Percentiles rank a stretch among this genome's conserved stretches.
Conservation (phyloP, 2,113 vertebrate species). For the Sinocyclocheilus grahami region DNA sequence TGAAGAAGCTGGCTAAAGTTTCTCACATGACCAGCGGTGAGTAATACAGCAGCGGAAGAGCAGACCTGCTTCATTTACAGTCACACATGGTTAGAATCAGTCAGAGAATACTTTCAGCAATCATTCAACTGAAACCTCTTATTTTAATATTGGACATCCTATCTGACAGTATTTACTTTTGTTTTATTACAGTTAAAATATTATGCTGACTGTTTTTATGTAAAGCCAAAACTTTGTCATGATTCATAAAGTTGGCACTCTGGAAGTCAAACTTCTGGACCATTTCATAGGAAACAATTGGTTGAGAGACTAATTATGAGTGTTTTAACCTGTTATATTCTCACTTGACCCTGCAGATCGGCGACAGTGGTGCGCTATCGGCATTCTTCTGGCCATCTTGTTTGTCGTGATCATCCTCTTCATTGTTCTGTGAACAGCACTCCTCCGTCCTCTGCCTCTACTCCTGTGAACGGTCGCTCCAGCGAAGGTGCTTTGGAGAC, state of each 20-base stretch:
- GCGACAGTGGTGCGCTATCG: slow-evolving; percentile 97
- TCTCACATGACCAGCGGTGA: slow-evolving; percentile 98
- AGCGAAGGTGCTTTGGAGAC: slow-evolving; percentile 32
- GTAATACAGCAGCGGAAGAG: slow-evolving; percentile 51
- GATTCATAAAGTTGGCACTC: not conserved
- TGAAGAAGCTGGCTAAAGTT: slow-evolving; percentile 98
- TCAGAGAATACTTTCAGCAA: not conserved
- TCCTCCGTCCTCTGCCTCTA: not conserved
- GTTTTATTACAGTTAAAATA: not conserved
- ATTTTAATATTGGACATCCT: not conserved
- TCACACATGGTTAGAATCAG: not conserved
- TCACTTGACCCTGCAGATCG: slow-evolving; percentile 79
- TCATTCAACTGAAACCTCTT: not conserved
- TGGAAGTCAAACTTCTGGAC: slow-evolving; percentile 38
- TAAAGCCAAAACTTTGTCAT: not conserved
- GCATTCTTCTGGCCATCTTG: slow-evolving; percentile 84
- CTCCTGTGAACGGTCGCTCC: not conserved
- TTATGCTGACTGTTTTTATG: not conserved
- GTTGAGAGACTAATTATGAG: slow-evolving; percentile 6
- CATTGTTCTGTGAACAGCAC: slow-evolving; percentile 78
- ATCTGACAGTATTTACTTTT: not conserved
- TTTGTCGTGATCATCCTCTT: slow-evolving; percentile 89
- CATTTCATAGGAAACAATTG: slow-evolving; percentile 46
- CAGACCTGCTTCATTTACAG: not conserved
- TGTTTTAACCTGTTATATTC: not conserved